Evolutionary conservation across 2,113 vertebrate genomes (phyloP), one percentile per base, ranked within the genome.

Genomic region (Calypte anna): DNA sequence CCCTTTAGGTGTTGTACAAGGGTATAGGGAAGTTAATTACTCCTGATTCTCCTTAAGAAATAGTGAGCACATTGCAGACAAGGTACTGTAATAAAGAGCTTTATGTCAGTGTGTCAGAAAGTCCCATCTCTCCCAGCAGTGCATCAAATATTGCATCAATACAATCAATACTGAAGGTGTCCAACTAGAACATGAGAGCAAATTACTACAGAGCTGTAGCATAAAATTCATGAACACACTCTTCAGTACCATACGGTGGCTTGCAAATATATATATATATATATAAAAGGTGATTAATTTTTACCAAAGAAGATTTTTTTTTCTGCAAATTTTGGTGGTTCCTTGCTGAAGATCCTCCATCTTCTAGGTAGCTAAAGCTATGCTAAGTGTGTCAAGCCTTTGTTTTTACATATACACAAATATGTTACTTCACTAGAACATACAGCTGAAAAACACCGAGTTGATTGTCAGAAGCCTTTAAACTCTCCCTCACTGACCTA

Each of bases 381-480:
- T 22, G 22, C 80, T 81, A 69, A 82, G 24, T 25, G 33, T 25
- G 28, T 54, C 62, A 44, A 36, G 54, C 31, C 67, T 83, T 53
- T 89, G 28, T 58, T 92, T 93, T 78, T 66, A 84, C 50, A 85
- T 68, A 27, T 21, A 58, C 12, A 13, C 64, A 78, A 14, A 50
- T 62, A 76, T 57, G 4, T 59, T 61, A 70, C 64, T 83, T 92
- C 69, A 92, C 78, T 77, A 76, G 69, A 83, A 78, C 57, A 38
- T 28, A 74, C 3, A 40, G 62, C 74, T 86, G 58, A 86, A 79
- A 89, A 96, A 38, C 68, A 94, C 58, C 31, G 55, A 85, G 72
- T 61, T 92, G 90, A 62, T 83, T 92, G 78, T 92, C 12, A 2
- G 75, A 88, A 90, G 57, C 69, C 76, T 90, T 91, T 94, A 74